Percentiles rank a stretch among this genome's conserved stretches.
These are phyloP conservation scores for Charanyca ferruginea DNA, from an alignment of 2,888 invertebrate genomes.

Conservation along the genomic window DNA sequence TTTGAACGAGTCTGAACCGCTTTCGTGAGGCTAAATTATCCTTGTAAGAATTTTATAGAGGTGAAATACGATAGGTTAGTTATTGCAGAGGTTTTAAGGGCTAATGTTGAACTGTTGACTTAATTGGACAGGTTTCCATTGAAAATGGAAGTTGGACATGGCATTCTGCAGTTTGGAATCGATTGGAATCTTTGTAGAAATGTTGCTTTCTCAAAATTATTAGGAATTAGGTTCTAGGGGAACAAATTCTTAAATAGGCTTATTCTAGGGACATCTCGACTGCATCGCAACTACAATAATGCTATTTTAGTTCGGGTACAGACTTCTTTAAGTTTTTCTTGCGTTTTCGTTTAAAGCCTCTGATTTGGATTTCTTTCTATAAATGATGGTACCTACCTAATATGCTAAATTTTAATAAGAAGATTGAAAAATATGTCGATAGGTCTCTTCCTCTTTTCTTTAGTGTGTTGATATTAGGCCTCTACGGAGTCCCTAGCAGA, in stretches of 20 bases:
- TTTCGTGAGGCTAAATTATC: slow-evolving; percentile 39
- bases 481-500: too few species aligned
- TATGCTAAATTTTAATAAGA: too few species aligned
- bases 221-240: neutral
- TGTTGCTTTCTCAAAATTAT: neutral
- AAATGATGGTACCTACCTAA: too few species aligned
- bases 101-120: slow-evolving; percentile 36
- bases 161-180: slow-evolving; percentile 25
- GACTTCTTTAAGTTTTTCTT: too few species aligned
- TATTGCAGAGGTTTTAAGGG: slow-evolving; percentile 35
- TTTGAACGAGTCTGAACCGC: slow-evolving; percentile 25
- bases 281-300: too few species aligned
- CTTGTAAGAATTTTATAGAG: slow-evolving; percentile 37
- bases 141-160: slow-evolving; percentile 33
- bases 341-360: too few species aligned
- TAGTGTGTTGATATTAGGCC: too few species aligned
- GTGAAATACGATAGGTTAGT: slow-evolving; percentile 34
- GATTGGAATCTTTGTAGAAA: too few species aligned
- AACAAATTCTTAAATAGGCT: neutral
- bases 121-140: slow-evolving; percentile 18
- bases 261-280: neutral
- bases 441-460: too few species aligned
- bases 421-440: too few species aligned
- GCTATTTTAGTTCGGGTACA: too few species aligned
- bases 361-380: too few species aligned